These are phyloP conservation scores for Montipora cactus DNA, from an alignment of 64 coral and sea anemone genomes.

Conservation along the genomic window DNA sequence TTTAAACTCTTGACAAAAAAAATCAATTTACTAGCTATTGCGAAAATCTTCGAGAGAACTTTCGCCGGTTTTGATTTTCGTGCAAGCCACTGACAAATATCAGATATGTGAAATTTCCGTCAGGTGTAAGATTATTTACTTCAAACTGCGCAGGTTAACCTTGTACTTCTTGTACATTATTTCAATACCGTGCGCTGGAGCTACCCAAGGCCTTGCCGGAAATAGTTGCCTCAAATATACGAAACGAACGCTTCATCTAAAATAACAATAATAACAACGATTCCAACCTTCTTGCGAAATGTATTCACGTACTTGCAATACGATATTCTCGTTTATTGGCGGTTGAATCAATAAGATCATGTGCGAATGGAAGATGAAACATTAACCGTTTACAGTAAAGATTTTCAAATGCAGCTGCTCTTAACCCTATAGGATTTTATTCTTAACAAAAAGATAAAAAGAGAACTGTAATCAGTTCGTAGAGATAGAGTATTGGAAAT, in stretches of 20 bases:
- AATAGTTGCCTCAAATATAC: neutral
- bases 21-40: neutral
- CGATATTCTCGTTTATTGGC: neutral
- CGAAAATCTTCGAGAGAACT: neutral
- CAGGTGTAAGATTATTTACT: neutral
- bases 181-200: neutral
- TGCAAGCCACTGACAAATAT: neutral
- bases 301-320: neutral
- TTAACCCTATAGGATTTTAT: neutral
- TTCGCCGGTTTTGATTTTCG: neutral
- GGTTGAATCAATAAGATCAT: neutral
- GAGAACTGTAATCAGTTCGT: neutral
- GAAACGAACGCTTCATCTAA: neutral
- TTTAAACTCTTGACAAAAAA: neutral
- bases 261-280: neutral
- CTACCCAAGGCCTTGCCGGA: neutral
- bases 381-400: neutral
- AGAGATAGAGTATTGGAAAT: neutral
- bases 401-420: constrained; percentile 24
- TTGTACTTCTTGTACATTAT: neutral
- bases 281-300: neutral
- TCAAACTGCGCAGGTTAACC: neutral
- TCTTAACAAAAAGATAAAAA: neutral
- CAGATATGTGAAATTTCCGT: neutral
- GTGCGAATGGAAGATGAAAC: neutral